Percentiles rank a stretch among this genome's conserved stretches.
These are phyloP conservation scores for Rhagoletis pomonella DNA, from an alignment of 1,140 invertebrate species.

Conservation along the genomic window DNA sequence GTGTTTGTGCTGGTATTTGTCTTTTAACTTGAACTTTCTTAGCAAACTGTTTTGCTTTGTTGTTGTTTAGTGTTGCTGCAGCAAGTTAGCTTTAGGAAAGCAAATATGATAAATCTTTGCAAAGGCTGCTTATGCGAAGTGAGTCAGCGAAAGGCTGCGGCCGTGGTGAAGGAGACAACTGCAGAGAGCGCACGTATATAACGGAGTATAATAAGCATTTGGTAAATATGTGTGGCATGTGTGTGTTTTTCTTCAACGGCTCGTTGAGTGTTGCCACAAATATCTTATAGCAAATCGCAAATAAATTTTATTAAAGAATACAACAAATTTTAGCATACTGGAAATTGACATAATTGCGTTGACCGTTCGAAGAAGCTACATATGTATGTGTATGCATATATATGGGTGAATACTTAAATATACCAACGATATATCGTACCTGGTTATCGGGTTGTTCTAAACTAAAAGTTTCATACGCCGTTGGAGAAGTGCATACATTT, in stretches of 20 bases:
- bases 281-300: background rate
- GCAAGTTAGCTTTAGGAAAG: conserved; percentile 10
- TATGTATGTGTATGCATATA: too few relatives aligned
- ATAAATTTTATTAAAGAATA: too few relatives aligned
- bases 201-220: background rate
- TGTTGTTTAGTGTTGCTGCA: conserved; percentile 1
- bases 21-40: conserved; percentile 47
- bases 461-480: too few relatives aligned
- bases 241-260: background rate
- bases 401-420: too few relatives aligned
- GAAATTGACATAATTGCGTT: background rate
- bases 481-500: too few relatives aligned
- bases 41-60: conserved; percentile 32
- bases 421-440: too few relatives aligned
- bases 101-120: conserved; percentile 37
- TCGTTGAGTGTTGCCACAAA: background rate
- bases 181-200: background rate
- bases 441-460: too few relatives aligned
- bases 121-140: background rate
- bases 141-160: background rate
- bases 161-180: background rate
- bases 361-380: too few relatives aligned
- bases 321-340: background rate
- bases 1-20: background rate
- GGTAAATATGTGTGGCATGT: background rate